These are phyloP conservation scores for Cyclargus thomasi DNA, from an alignment of 1,140 invertebrate genomes.

Conservation along the genomic window DNA sequence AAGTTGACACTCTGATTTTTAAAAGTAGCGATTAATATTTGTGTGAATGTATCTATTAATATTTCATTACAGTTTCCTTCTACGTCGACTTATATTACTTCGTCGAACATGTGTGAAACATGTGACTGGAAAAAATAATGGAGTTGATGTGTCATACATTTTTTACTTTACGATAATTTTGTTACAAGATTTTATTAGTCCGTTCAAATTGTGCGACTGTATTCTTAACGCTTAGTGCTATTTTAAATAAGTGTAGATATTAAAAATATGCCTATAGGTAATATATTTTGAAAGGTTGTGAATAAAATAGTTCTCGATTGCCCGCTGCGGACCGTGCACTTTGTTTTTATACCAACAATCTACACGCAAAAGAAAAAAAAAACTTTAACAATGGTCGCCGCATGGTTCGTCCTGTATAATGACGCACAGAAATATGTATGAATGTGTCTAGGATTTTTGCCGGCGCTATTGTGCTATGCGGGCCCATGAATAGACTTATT, in stretches of 20 bases:
- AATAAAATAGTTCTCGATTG: no score
- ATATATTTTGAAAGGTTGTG: no score
- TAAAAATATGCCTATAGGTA: no score
- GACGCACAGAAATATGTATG: not conserved
- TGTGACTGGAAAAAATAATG: slow-evolving; percentile 26
- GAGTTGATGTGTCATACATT: slow-evolving; percentile 21
- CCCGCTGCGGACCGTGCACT: not conserved
- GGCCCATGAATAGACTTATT: not conserved
- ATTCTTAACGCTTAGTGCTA: no score
- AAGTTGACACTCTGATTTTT: not conserved
- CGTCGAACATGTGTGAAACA: slow-evolving; percentile 34
- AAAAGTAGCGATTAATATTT: not conserved
- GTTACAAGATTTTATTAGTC: no score
- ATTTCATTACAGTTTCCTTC: slow-evolving; percentile 36
- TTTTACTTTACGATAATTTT: slow-evolving; percentile 7
- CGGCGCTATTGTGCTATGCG: not conserved
- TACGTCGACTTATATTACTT: slow-evolving; percentile 24
- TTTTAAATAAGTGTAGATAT: no score
- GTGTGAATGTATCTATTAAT: slow-evolving; percentile 30
- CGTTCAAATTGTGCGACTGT: no score
- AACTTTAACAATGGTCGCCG: not conserved
- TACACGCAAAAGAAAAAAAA: not conserved
- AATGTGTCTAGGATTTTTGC: not conserved
- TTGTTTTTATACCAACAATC: not conserved
- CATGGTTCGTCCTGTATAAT: not conserved